Base-by-base conservation (phyloP, 1,140 invertebrate genomes). In the Hermetia illucens region DNA sequence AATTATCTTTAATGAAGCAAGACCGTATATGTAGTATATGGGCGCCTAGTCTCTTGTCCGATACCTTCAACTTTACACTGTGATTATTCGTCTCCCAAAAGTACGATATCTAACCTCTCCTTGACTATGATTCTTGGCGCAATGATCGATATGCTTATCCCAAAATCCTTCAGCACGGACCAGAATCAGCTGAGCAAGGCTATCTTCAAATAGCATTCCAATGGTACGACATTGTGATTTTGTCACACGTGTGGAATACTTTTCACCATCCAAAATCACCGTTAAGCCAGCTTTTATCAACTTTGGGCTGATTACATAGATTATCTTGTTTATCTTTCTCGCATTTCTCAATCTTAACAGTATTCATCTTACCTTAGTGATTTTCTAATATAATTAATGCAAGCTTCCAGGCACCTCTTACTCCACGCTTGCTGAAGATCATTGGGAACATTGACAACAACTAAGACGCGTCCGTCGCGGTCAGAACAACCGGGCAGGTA, bases 121-220 rank as follows among this genome's bases (percentile, higher is more conserved):
- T 40, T 77, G 72, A 34, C 69, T 69, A 36, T 75, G 70, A 3
- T 71, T 63, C 39, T 70, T 73, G 17, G 75, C 69, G 52, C 77
- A 81, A 43, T 75, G 74, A 44, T 79, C 75, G 21, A 80, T 74
- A n/a, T 74, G 71, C 46, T 78, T 79, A 52, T 80, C 77, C 77
- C 77, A 80, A 58, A 80, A 81, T 8, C 72, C 74, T 46, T 81
- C 78, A 3, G 75, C 72, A 41, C 76, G 65, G 25, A 81, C 56
- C 34, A 78, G 72, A 47, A 79, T 66, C 32, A 78, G 58, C 21
- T 65, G 64, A 38, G 66, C 62, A 13, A 68, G 55, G 40, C 69
- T 65, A 19, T 58, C 62, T 30, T 64, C 54, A 35, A 65, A 65
- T 22, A 76, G 59, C 5, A 66, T 54, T 12, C 64, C 55, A 39